phyloP scores from a whole-genome alignment of 1,140 invertebrate genomes.

The Coboldia fuscipes region DNA sequence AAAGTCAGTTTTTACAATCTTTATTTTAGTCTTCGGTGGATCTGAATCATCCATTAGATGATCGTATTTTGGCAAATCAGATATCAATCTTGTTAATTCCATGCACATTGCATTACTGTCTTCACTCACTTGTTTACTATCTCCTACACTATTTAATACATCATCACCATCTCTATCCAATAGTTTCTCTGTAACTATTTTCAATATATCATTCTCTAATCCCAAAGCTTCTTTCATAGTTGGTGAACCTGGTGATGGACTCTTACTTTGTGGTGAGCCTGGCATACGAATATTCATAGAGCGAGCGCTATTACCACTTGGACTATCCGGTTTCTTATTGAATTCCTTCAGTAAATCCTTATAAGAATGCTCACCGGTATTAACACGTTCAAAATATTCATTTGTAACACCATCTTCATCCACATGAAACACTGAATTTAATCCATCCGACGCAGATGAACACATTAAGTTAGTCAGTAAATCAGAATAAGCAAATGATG shows the following conservation, averaged over 20 bases:
- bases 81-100: too few species aligned
- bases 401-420: constrained; percentile 18
- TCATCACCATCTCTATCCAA: too few species aligned
- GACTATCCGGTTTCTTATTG: not conserved
- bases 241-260: constrained; percentile 8
- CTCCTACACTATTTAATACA: too few species aligned
- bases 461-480: not conserved
- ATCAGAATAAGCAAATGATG: constrained; percentile 3
- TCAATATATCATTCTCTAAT: constrained; percentile 7
- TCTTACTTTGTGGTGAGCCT: constrained; percentile 8
- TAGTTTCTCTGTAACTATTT: not conserved
- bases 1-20: constrained; percentile 2
- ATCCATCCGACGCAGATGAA: too few species aligned
- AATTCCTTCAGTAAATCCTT: constrained; percentile 14
- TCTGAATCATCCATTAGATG: not conserved
- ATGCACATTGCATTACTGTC: too few species aligned
- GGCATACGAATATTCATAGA: not conserved
- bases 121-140: too few species aligned
- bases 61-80: too few species aligned
- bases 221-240: constrained; percentile 6
- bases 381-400: constrained; percentile 20
- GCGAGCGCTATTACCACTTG: not conserved
- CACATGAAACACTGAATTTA: constrained; percentile 12
- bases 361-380: constrained; percentile 14
- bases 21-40: constrained; percentile 3